phyloP scores from a whole-genome alignment of 2,888 invertebrate genomes.

The Leptura quadrifasciata region DNA sequence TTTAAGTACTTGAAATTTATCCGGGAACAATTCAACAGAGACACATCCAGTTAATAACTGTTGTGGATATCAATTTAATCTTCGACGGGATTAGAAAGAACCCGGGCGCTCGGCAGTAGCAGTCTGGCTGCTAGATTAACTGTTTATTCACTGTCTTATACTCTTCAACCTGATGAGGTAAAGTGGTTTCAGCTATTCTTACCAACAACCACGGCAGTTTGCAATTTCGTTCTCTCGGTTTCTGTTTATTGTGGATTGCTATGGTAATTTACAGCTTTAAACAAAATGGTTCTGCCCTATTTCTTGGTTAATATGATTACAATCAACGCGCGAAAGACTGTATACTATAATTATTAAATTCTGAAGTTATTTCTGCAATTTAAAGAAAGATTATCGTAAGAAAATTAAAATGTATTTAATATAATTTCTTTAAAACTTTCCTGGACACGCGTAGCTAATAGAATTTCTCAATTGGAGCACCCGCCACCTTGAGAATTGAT shows the following conservation, averaged over 20 bases:
- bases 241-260: slow-evolving; percentile 18
- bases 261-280: slow-evolving; percentile 12
- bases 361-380: background rate
- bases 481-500: too few species aligned
- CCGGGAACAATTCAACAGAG: slow-evolving; percentile 38
- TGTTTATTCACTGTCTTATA: slow-evolving; percentile 21
- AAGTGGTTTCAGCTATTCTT: slow-evolving; percentile 18
- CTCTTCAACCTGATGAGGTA: slow-evolving; percentile 22
- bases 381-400: too few species aligned
- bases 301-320: background rate
- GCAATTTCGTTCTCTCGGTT: background rate
- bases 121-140: slow-evolving; percentile 16
- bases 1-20: slow-evolving; percentile 45
- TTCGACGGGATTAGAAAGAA: slow-evolving; percentile 44
- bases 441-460: too few species aligned
- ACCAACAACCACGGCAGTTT: slow-evolving; percentile 2
- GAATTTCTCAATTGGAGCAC: too few species aligned
- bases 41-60: slow-evolving; percentile 48
- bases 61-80: slow-evolving; percentile 54
- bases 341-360: background rate
- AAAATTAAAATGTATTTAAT: too few species aligned
- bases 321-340: background rate
- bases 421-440: too few species aligned
- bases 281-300: slow-evolving; percentile 4
- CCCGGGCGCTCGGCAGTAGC: background rate